Base-by-base conservation (phyloP, 2,888 invertebrate genomes). In the Hirtodrosophila histrioides region DNA sequence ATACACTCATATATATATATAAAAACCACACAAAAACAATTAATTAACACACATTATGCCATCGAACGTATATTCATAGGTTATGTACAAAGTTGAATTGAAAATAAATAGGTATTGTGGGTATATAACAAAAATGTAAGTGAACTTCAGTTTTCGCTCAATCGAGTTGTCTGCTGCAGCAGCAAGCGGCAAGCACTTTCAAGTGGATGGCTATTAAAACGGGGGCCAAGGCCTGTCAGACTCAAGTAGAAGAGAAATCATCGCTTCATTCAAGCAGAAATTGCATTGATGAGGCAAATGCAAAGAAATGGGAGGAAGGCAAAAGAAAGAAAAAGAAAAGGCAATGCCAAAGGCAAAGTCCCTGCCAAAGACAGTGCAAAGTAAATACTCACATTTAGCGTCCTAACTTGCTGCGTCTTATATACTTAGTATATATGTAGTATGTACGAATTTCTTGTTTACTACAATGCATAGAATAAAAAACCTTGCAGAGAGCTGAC, bases 131-230 rank as follows among this genome's bases (percentile, higher is more conserved):
- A 27, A 27, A 27, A 27, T 2, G 64, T 53, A 58, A 65, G 37
- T 64, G 44, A 74, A 68, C 51, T 58, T 69, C 54, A 78, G 60
- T 69, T 70, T 74, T 69, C 76, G 70, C 67, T 75, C 70, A 78
- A 82, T 66, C 66, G 67, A 72, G 49, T 79, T 79, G 86, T 75
- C 77, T 65, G 67, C 45, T 83, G 84, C 75, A 82, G 83, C 69
- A 57, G 46, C 57, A 29, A 31, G 57, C 56, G 43, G 50, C 81
- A 68, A 54, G 50, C 57, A 57, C 50, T 58, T 56, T 72, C 62
- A 58, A 78, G 71, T 81, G 78, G 69, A 48, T 62, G 68, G 80
- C 64, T 77, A 82, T 86, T 79, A 86, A 83, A 83, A 77, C 74
- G 72, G 67, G 31, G 67, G 36, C 80, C 79, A 85, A 78, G 79